These are phyloP conservation scores for Malacosoma neustria DNA, from an alignment of 2,888 invertebrate genomes.

Conservation along the genomic window DNA sequence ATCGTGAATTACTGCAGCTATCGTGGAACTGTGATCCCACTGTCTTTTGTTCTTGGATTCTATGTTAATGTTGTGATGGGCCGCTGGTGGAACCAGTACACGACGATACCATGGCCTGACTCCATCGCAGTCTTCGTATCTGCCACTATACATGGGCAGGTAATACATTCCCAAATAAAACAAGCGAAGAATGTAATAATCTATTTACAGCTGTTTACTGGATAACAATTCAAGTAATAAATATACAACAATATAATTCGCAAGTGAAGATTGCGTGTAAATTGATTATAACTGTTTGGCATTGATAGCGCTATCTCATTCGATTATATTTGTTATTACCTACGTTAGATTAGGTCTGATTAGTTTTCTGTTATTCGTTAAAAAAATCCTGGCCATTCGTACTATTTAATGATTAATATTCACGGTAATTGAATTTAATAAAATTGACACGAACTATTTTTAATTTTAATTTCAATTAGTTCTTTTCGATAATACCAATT, in stretches of 20 bases:
- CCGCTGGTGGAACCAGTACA: conserved; percentile 94
- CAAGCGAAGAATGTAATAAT: neutral
- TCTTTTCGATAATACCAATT: no score
- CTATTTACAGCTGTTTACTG: neutral
- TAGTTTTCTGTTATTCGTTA: neutral
- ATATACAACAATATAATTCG: neutral
- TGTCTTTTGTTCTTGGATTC: conserved; percentile 95
- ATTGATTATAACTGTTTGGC: neutral
- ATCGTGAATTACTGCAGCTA: conserved; percentile 89
- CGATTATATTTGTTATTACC: no score
- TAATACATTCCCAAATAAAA: conserved; percentile 27
- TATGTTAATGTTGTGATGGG: conserved; percentile 95
- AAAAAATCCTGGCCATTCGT: no score
- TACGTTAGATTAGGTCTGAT: neutral
- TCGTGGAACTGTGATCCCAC: conserved; percentile 90
- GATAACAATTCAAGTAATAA: conserved; percentile 4
- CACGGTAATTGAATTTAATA: no score
- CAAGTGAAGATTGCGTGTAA: neutral
- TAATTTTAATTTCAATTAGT: no score
- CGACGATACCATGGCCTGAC: conserved; percentile 90
- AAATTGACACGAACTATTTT: no score
- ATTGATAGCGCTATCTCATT: neutral
- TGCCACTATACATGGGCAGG: conserved; percentile 87
- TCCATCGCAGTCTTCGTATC: conserved; percentile 90
- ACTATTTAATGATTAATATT: no score